Percentiles rank a stretch among this genome's conserved stretches.
These are phyloP conservation scores for Poecilia latipinna DNA, from an alignment of 2,113 vertebrate genomes.

Conservation along the genomic window DNA sequence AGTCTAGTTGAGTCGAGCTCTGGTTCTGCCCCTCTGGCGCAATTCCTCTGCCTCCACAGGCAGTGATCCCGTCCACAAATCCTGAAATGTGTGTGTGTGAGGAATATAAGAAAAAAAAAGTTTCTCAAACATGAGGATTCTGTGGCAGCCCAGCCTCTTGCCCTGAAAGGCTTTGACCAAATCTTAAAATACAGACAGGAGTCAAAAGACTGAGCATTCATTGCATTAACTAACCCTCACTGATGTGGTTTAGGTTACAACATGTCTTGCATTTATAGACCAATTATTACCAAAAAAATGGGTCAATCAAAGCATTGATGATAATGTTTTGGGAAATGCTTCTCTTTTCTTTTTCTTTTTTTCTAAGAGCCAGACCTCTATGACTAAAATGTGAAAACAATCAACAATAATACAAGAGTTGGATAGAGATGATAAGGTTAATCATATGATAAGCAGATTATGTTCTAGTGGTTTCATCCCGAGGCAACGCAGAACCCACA, in stretches of 20 bases:
- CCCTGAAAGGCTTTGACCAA: neutral
- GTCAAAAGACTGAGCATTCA: neutral
- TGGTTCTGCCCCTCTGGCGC: neutral
- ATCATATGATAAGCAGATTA: too few relatives aligned
- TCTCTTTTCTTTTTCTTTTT: too few relatives aligned
- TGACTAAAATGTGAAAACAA: too few relatives aligned
- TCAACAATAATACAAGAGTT: too few relatives aligned
- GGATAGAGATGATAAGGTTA: too few relatives aligned
- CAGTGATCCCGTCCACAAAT: neutral
- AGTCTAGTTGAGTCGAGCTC: neutral
- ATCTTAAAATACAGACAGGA: neutral
- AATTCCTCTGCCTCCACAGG: neutral
- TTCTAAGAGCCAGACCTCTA: too few relatives aligned
- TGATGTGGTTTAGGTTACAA: neutral
- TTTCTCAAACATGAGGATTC: neutral
- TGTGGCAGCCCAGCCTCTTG: neutral
- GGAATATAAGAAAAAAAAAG: neutral
- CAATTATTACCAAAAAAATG: too few relatives aligned
- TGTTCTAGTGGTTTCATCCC: too few relatives aligned
- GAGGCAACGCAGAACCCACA: too few relatives aligned
- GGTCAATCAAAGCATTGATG: too few relatives aligned
- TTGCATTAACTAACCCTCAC: neutral
- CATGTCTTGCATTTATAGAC: neutral
- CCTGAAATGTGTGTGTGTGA: neutral
- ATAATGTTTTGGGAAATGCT: too few relatives aligned